Evolutionary conservation across 2,797 vertebrate species (phyloP), one percentile per base, ranked within the genome.

Genomic region (Macropodus opercularis): DNA sequence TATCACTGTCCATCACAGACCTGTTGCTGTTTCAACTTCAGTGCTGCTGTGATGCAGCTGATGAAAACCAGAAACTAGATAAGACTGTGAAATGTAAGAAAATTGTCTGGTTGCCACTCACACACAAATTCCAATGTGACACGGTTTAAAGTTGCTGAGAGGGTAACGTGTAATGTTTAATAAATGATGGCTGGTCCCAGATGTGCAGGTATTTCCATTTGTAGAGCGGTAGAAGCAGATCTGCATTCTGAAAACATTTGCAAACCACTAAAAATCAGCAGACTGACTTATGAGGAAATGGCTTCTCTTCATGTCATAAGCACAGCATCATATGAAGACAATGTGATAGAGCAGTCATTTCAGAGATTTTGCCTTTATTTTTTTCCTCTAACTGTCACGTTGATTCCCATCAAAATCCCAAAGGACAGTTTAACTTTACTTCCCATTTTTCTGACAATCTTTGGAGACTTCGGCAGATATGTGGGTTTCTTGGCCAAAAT

Each of bases 401-500:
- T 35, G 6, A 59, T 66, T 65, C 50, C 43, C 44, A 60, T 43
- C 17, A 54, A 53, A 39, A 1, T 67, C 62, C 56, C 68, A 46
- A 19, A 15, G 40, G 46, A 46, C 42, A 23, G 17, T 62, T 78
- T 62, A 50, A 60, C 60, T 65, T 60, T 3, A 50, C 55, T 77
- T 79, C 47, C 57, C 27, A 61, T 78, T 81, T 79, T 59, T 57
- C 63, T 63, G 75, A 64, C 74, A 72, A 17, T 76, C 64, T 17
- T 63, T 63, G 36, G 58, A 83, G 64, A 64, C 52, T 79, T 66
- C 63, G 60, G 67, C 49, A 64, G 43, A 65, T 31, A 26, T 72
- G 54, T 38, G 41, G 39, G 63, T 60, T 64, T 69, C 27, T 58
- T 57, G 31, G 68, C 66, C 64, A 75, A 85, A 79, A 56, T 76